Conservation (phyloP, 2,797 vertebrate genomes). For the Nannoperca obscura region DNA sequence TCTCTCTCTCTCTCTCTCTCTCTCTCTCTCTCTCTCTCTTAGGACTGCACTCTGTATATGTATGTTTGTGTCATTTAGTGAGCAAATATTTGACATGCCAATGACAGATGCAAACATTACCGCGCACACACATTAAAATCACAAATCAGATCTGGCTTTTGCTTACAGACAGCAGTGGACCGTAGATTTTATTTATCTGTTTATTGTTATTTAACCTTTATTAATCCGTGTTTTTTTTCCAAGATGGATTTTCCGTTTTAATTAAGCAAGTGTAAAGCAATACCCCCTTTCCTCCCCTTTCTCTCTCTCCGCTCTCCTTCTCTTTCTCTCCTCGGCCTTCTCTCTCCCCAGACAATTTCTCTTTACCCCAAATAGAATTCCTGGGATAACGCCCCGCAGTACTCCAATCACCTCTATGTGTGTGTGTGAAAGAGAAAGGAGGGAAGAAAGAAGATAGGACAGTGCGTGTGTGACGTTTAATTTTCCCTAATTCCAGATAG, state of each 20-base stretch:
- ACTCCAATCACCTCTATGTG: constrained; percentile 50
- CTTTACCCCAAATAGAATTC: constrained; percentile 70
- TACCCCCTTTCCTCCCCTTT: constrained; percentile 26
- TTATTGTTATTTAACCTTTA: constrained; percentile 80
- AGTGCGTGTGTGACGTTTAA: constrained; percentile 83
- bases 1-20: too few relatives aligned
- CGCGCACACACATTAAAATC: constrained; percentile 64
- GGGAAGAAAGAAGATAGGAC: constrained; percentile 58
- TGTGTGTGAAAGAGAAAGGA: constrained; percentile 56
- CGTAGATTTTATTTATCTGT: constrained; percentile 77
- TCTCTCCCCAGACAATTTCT: constrained; percentile 59
- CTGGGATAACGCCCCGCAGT: constrained; percentile 67
- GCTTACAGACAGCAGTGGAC: constrained; percentile 73
- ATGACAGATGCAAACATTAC: constrained; percentile 73
- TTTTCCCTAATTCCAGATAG: constrained; percentile 87
- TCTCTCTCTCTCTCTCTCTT: constrained; percentile 52
- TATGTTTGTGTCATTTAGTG: constrained; percentile 85
- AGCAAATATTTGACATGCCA: constrained; percentile 84
- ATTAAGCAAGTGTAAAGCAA: constrained; percentile 65
- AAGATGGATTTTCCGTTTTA: constrained; percentile 70
- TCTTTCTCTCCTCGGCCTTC: constrained; percentile 30
- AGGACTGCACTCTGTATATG: constrained; percentile 66
- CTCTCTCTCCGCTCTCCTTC: constrained; percentile 14
- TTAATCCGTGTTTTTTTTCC: constrained; percentile 69
- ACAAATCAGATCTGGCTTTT: constrained; percentile 75